Base-by-base conservation (phyloP, 2,888 invertebrate genomes). In the Thyatira batis region DNA sequence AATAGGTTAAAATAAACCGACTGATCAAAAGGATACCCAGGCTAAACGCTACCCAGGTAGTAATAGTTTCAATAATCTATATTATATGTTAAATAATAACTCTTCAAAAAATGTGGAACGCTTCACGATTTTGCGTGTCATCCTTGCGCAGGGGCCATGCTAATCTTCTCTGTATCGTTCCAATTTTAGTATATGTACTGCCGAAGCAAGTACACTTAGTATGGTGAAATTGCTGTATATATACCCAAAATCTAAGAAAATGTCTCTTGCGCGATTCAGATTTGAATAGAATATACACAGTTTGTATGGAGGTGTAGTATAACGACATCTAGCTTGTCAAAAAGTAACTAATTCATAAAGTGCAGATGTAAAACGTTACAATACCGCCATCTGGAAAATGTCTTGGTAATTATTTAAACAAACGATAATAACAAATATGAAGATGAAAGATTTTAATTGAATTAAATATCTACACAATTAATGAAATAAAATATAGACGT, bases 141-240 rank as follows among this genome's bases (percentile, higher is more conserved):
- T 80, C 79, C 79, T 80, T 80, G 80, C 80, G 80, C 80, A 80
- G 80, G 78, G 79, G 78, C 77, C 77, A 78, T 80, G 77, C 78
- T 70, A 70, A 72, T 69, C 69, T 69, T 71, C 68, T 77, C 74
- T 78, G 78, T 74, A 78, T 76, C 76, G 78, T 78, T 78, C 78
- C 78, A 78, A 78, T 79, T 78, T 79, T 76, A 79, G 77, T 80
- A 76, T 77, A 78, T 78, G 75, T 78, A 78, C 77, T 77, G 74
- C 80, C 76, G 76, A 79, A 79, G 76, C 78, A 73, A 78, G 78
- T 79, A 78, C 79, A 69, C 0, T n/a, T n/a, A n/a, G n/a, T n/a
- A n/a, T n/a, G n/a, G 0, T 0, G 3, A 52, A 54, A 6, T 20
- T 8, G 2, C 43, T 10, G 43, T 60, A 67, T 57, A 50, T 51